These are phyloP conservation scores for Callosobruchus maculatus DNA, from an alignment of 2,888 invertebrate genomes.

Conservation along the genomic window DNA sequence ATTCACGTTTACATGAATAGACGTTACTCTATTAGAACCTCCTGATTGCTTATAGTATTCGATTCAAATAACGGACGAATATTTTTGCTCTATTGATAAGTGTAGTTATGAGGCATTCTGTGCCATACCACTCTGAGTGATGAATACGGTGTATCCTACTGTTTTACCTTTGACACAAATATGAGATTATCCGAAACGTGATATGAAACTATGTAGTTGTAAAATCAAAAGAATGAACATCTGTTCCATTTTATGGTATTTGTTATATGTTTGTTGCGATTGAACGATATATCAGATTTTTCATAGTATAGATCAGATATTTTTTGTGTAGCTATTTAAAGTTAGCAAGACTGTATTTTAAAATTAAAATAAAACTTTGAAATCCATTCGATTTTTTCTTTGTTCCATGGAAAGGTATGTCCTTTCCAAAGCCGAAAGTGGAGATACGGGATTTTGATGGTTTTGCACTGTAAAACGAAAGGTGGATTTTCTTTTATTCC, in stretches of 20 bases:
- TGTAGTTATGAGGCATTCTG: no score
- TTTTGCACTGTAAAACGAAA: no score
- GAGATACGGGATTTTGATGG: no score
- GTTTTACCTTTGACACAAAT: background rate
- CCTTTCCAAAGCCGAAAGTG: no score
- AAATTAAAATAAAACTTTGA: constrained; percentile 12
- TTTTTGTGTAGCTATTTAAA: constrained; percentile 25
- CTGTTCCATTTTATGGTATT: constrained; percentile 8
- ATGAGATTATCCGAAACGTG: background rate
- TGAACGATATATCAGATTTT: background rate
- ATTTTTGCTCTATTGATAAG: no score
- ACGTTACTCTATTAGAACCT: no score
- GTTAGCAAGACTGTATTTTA: constrained; percentile 28
- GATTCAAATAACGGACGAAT: no score
- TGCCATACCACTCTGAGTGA: background rate
- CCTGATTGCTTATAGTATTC: no score
- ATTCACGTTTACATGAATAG: no score
- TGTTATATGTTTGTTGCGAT: constrained; percentile 11
- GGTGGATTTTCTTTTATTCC: no score
- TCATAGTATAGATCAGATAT: constrained; percentile 13
- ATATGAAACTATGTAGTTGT: background rate
- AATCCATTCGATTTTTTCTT: background rate
- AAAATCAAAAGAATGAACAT: background rate
- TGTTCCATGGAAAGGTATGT: no score
- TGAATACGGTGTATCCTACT: background rate